Base-by-base conservation (phyloP, 2,888 invertebrate genomes). In the Tipula confusa region DNA sequence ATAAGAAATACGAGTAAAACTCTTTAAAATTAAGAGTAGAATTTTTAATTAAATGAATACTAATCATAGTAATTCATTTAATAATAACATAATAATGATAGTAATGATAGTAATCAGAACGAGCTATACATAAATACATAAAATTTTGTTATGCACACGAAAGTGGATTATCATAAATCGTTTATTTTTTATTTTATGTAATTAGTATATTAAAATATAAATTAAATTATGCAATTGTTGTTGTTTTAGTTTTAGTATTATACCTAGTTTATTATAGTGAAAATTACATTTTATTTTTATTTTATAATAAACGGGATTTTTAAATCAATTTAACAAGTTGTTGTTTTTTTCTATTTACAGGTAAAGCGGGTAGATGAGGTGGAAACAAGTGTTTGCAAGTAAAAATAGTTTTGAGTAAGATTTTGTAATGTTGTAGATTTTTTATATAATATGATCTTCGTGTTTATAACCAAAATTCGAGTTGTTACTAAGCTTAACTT, bases 251-350 rank as follows among this genome's bases (percentile, higher is more conserved):
- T 64, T 64, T 18, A 64, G 64, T 64, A 7, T 64, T 64, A 43
- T 43, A 43, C n/a, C n/a, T 43, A 36, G 43, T 15, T 24, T 24
- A n/a, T n/a, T n/a, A 24, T 64, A 64, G 64, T 64, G 64, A 64
- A 64, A 64, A 64, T 64, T 64, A 64, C 64, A 64, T 64, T 64
- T 64, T 64, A 64, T 64, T n/a, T n/a, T n/a, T n/a, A n/a, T n/a
- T n/a, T n/a, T n/a, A 24, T 64, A 64, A n/a, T 13, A 18, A 64
- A 24, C 64, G 24, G 64, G 64, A 64, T 64, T 64, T n/a, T n/a
- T 9, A 64, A 64, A 64, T 64, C 24, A 64, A 64, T 64, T 64
- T 64, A 64, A 64, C 64, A 64, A 64, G 64, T 64, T 43, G 43
- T 43, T 64, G 64, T 64, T 64, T 64, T 43, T 3, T 43, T 43